A percentile compares a stretch with the other conserved stretches of the same genome.
These are phyloP conservation scores for Parus major DNA, from an alignment of 2,113 vertebrate genomes.

Conservation along the genomic window DNA sequence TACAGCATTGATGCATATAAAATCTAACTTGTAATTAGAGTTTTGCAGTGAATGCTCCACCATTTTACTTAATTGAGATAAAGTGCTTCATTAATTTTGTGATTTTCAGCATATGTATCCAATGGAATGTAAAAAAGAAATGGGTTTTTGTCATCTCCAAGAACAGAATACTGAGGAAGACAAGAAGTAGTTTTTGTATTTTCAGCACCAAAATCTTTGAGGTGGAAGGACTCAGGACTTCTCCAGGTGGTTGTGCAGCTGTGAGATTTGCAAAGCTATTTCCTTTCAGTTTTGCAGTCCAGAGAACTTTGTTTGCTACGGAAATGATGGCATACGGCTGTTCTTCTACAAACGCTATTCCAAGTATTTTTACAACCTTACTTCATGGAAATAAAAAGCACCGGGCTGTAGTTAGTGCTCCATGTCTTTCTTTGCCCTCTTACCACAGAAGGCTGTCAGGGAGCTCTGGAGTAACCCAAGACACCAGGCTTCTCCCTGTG, in stretches of 20 bases:
- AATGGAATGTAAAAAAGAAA: not conserved
- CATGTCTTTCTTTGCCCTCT: not conserved
- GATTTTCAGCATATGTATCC: not conserved
- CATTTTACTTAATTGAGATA: not conserved
- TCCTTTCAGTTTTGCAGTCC: not conserved
- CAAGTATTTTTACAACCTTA: not conserved
- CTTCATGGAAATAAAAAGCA: not conserved
- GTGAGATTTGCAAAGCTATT: not conserved
- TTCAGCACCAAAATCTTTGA: not conserved
- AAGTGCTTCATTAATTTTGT: not conserved
- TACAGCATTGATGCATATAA: not conserved
- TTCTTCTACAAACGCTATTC: not conserved
- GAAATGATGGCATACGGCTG: not conserved
- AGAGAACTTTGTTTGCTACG: not conserved
- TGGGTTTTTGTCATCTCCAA: not conserved
- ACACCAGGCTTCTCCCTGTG: not conserved
- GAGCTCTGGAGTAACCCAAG: not conserved
- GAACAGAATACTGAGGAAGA: not conserved
- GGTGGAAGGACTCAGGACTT: not conserved
- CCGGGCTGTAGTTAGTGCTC: not conserved
- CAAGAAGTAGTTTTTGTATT: not conserved
- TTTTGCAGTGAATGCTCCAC: not conserved
- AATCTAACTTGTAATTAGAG: not conserved
- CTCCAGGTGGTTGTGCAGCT: not conserved
- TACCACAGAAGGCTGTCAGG: too few relatives aligned